phyloP scores from a whole-genome alignment of 1,140 invertebrate species.

The Pogonognathellus flavescens region DNA sequence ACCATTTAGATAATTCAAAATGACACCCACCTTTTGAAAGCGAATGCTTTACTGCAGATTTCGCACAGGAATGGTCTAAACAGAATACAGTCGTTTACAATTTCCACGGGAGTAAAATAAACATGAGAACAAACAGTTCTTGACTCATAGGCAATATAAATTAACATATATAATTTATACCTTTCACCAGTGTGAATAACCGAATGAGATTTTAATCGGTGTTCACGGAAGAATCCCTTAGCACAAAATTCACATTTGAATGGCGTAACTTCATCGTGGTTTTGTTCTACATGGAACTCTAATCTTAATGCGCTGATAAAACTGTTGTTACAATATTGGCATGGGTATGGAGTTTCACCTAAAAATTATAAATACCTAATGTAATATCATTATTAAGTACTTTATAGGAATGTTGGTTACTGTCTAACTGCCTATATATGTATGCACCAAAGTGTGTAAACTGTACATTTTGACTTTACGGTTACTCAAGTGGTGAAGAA shows the following conservation, averaged over 20 bases:
- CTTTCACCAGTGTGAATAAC: conserved; percentile 56
- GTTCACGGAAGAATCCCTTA: conserved; percentile 49
- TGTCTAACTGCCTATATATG: too few species aligned
- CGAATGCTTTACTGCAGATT: conserved; percentile 50
- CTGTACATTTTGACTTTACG: too few species aligned
- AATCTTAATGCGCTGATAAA: conserved; percentile 27
- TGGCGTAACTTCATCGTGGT: conserved; percentile 38
- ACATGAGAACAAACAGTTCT: too few species aligned
- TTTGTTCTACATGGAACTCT: conserved; percentile 51
- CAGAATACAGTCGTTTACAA: too few species aligned
- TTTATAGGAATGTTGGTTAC: too few species aligned
- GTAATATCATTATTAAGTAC: too few species aligned
- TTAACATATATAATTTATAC: neutral
- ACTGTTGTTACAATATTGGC: conserved; percentile 35
- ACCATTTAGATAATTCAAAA: too few species aligned
- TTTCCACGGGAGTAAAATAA: too few species aligned
- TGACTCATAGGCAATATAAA: too few species aligned
- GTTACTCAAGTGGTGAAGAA: too few species aligned
- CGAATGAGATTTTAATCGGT: conserved; percentile 31
- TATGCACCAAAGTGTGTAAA: too few species aligned
- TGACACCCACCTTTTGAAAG: conserved; percentile 32
- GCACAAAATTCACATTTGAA: conserved; percentile 53
- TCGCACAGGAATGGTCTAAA: conserved; percentile 54
- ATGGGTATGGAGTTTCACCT: conserved; percentile 52
- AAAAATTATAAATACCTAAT: too few species aligned